Conservation (phyloP, 2,797 vertebrate genomes). For the Danio jaintianensis region DNA sequence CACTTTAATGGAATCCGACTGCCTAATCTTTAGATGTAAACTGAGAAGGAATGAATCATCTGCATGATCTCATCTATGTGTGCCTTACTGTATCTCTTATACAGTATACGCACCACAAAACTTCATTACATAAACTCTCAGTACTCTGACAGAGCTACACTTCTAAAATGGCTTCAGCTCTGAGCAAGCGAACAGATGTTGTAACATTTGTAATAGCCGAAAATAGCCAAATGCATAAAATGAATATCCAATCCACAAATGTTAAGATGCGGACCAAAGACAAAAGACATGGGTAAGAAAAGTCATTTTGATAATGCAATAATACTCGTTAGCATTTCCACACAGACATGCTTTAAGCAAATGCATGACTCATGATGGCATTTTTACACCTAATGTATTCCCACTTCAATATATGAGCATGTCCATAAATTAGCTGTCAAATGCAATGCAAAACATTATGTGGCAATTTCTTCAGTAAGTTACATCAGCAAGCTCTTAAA, state of each 20-base stretch:
- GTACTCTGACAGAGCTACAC: not conserved
- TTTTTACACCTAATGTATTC: not conserved
- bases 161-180: conserved; percentile 37
- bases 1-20: conserved; percentile 18
- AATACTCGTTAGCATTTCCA: conserved; percentile 60
- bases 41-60: conserved; percentile 37
- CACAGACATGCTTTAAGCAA: conserved; percentile 49
- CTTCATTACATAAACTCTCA: conserved; percentile 12
- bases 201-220: conserved; percentile 24
- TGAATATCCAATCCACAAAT: not conserved
- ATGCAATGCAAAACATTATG: not conserved
- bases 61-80: conserved; percentile 13
- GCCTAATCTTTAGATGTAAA: conserved; percentile 11
- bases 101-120: not conserved
- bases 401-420: not conserved
- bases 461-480: not conserved
- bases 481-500: not conserved
- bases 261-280: conserved; percentile 2
- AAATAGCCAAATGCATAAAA: not conserved
- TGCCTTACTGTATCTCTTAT: not conserved
- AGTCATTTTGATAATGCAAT: conserved; percentile 61
- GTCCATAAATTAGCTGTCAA: not conserved
- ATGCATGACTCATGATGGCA: conserved; percentile 21
- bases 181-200: conserved; percentile 29
- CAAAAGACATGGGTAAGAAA: not conserved